Conservation (phyloP, 2,797 vertebrate genomes). For the Erethizon dorsatum region DNA sequence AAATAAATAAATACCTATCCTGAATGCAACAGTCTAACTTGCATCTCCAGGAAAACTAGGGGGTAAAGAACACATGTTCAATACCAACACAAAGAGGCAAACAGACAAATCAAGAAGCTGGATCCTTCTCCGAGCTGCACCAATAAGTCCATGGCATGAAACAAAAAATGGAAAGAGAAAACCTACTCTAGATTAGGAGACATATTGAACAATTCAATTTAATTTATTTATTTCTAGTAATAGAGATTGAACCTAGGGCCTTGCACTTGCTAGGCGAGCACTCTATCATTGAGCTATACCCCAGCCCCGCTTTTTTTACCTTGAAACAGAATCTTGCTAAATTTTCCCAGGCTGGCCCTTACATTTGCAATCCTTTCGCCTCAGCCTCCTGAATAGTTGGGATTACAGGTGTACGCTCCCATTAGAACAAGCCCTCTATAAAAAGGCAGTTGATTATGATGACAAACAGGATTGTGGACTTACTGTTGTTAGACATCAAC, state of each 20-base stretch:
- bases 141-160: slow-evolving; percentile 37
- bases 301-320: background rate
- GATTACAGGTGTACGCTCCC: background rate
- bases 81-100: slow-evolving; percentile 28
- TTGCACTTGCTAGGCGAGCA: background rate
- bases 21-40: slow-evolving; percentile 17
- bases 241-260: background rate
- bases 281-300: background rate
- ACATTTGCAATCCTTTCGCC: background rate
- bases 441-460: slow-evolving; percentile 51
- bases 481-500: slow-evolving; percentile 62
- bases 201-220: background rate
- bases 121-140: background rate
- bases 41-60: slow-evolving; percentile 10
- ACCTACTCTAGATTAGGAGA: slow-evolving; percentile 46
- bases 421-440: slow-evolving; percentile 61
- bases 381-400: background rate
- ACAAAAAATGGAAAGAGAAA: slow-evolving; percentile 13
- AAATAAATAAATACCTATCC: slow-evolving; percentile 16
- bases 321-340: background rate
- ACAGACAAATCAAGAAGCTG: slow-evolving; percentile 2
- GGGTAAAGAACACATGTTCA: slow-evolving; percentile 42
- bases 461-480: slow-evolving; percentile 27
- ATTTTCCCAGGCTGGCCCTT: background rate
- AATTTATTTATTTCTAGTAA: background rate